These are phyloP conservation scores for Drosophila sp. DNA, from an alignment of 1,140 invertebrate genomes.

Conservation along the genomic window DNA sequence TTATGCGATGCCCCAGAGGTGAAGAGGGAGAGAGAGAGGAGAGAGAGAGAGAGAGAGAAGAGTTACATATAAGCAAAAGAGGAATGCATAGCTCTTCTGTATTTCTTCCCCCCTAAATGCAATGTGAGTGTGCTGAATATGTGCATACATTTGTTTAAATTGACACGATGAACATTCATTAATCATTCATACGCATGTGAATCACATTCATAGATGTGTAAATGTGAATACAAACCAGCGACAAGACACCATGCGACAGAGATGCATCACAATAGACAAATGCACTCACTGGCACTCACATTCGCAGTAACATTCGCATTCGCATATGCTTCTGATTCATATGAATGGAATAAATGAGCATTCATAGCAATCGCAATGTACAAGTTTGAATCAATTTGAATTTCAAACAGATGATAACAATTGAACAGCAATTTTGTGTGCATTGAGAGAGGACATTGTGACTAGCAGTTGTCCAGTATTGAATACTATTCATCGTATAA, in stretches of 20 bases:
- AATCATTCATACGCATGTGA: constrained; percentile 52
- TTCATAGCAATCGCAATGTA: constrained; percentile 4
- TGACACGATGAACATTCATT: constrained; percentile 46
- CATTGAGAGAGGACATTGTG: neutral
- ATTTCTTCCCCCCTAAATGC: neutral
- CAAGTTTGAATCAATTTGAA: constrained; percentile 15
- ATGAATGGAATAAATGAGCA: constrained; percentile 12
- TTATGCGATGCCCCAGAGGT: constrained; percentile 23
- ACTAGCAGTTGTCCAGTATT: neutral
- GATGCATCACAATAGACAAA: constrained; percentile 21
- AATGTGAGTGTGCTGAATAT: constrained; percentile 7
- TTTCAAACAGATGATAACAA: neutral
- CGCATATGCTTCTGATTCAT: constrained; percentile 13
- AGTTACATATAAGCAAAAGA: neutral
- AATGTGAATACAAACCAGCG: constrained; percentile 23
- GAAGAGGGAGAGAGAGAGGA: neutral
- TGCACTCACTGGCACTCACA: constrained; percentile 38
- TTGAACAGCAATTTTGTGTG: neutral
- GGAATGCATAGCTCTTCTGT: neutral
- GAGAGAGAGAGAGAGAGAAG: neutral
- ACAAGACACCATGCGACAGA: neutral
- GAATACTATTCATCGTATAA: neutral
- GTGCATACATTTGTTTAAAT: constrained; percentile 36
- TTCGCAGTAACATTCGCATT: neutral
- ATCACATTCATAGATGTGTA: constrained; percentile 39